Conservation (phyloP, 2,113 vertebrate species). For the Spea multiplicata region DNA sequence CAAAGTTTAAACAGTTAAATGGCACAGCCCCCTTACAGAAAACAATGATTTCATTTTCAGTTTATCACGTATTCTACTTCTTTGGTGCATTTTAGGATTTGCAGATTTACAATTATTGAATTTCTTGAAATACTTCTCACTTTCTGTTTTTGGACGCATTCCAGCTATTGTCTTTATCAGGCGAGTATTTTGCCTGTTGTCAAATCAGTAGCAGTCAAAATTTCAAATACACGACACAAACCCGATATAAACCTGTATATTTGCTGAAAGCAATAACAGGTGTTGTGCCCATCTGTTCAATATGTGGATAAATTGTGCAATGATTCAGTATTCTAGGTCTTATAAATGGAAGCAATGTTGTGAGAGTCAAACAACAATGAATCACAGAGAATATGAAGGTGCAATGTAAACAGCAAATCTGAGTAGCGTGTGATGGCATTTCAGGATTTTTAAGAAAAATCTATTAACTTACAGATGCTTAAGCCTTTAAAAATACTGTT, state of each 20-base stretch:
- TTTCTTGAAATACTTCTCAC: no score
- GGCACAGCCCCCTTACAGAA: no score
- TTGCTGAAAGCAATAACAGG: conserved; percentile 38
- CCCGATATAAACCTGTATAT: conserved; percentile 12
- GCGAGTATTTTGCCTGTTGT: conserved; percentile 20
- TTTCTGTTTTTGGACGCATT: not conserved
- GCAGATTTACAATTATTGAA: no score
- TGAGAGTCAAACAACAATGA: conserved; percentile 25
- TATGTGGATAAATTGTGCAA: conserved; percentile 28
- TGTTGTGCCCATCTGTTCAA: conserved; percentile 35
- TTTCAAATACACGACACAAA: conserved; percentile 35
- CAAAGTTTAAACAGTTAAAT: not conserved
- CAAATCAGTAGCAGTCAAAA: conserved; percentile 26
- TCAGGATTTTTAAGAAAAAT: no score
- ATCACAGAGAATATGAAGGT: conserved; percentile 12
- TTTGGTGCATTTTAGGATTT: not conserved
- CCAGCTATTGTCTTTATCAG: conserved; percentile 1
- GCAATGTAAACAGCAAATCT: conserved; percentile 6
- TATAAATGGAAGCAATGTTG: conserved; percentile 22
- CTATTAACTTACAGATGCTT: no score
- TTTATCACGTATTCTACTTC: not conserved
- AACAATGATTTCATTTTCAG: not conserved
- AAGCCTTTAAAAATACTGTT: no score
- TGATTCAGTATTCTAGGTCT: conserved; percentile 34
- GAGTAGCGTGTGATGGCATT: not conserved